A percentile compares a stretch with the other conserved stretches of the same genome.
Conservation (phyloP, 2,113 vertebrate species). For the Rhynchopsitta pachyrhyncha region DNA sequence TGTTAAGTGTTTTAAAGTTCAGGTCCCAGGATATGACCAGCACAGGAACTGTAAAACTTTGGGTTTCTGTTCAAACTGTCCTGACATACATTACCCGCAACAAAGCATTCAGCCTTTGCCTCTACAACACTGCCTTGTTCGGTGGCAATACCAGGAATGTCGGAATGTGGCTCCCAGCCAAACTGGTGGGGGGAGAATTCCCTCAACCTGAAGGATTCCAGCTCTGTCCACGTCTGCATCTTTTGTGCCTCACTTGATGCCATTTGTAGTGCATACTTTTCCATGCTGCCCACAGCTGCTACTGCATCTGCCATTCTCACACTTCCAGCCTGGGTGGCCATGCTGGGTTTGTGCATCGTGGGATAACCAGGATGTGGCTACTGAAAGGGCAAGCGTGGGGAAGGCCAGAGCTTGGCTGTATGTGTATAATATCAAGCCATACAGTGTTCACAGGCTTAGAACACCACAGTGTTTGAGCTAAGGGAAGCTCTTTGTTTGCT, state of each 20-base stretch:
- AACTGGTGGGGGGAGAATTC: constrained; percentile 16
- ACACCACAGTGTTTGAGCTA: constrained; percentile 11
- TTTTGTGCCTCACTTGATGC: not conserved
- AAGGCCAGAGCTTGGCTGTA: not conserved
- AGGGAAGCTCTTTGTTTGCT: constrained; percentile 66
- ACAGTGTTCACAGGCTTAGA: not conserved
- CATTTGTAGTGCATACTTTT: not conserved
- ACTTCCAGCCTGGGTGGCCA: not conserved
- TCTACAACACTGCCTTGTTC: constrained; percentile 22
- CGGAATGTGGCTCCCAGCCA: constrained; percentile 43
- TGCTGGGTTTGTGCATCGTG: not conserved
- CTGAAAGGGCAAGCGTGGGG: not conserved
- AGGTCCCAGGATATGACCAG: not conserved
- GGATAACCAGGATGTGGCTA: constrained; percentile 34
- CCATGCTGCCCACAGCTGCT: not conserved
- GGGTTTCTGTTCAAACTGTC: not conserved
- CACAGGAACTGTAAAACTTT: not conserved
- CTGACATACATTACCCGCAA: constrained; percentile 27
- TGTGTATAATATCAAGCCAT: not conserved
- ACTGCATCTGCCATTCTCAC: not conserved
- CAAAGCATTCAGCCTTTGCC: not conserved
- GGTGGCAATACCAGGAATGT: constrained; percentile 1
- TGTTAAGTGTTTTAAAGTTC: not conserved
- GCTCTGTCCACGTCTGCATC: not conserved
- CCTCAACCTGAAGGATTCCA: not conserved